Evolutionary conservation across 2,113 vertebrate genomes (phyloP).

Genomic region (Connochaetes taurinus): DNA sequence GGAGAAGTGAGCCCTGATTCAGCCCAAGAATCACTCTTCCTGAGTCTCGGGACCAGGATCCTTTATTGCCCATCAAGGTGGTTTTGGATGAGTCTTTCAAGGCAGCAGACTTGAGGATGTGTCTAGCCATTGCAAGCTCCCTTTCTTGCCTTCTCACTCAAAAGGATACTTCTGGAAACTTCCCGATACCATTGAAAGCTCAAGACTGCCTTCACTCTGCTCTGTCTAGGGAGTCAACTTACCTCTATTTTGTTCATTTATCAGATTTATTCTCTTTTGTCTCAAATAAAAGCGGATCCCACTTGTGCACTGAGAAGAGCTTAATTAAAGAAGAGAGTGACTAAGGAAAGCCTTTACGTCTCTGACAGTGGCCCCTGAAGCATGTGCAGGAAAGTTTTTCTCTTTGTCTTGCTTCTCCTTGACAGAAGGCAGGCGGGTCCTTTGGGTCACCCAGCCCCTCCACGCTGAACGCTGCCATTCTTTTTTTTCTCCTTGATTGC

Average conservation of each 20-base stretch:
- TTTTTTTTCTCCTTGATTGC: background rate
- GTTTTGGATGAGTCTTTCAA: background rate
- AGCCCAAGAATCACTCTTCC: background rate
- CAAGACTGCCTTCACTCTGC: background rate
- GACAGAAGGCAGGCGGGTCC: conserved; percentile 46
- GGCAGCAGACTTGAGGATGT: background rate
- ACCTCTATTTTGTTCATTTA: conserved; percentile 41
- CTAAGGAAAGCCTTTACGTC: conserved; percentile 24
- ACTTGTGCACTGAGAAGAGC: conserved; percentile 21
- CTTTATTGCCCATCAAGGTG: background rate
- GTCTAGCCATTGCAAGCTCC: background rate
- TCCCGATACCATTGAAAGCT: background rate
- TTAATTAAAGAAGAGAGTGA: conserved; percentile 56
- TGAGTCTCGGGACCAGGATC: background rate
- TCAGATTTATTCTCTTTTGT: conserved; percentile 42
- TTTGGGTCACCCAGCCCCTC: background rate
- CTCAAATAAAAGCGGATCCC: conserved; percentile 43
- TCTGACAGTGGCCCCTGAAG: background rate
- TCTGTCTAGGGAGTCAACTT: background rate
- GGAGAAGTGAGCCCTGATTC: background rate
- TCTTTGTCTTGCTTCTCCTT: background rate
- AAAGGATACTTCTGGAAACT: background rate
- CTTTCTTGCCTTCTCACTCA: background rate
- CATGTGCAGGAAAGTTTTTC: background rate
- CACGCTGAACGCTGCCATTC: background rate